These are phyloP conservation scores for Eurois occulta DNA, from an alignment of 2,888 invertebrate genomes.

Conservation along the genomic window DNA sequence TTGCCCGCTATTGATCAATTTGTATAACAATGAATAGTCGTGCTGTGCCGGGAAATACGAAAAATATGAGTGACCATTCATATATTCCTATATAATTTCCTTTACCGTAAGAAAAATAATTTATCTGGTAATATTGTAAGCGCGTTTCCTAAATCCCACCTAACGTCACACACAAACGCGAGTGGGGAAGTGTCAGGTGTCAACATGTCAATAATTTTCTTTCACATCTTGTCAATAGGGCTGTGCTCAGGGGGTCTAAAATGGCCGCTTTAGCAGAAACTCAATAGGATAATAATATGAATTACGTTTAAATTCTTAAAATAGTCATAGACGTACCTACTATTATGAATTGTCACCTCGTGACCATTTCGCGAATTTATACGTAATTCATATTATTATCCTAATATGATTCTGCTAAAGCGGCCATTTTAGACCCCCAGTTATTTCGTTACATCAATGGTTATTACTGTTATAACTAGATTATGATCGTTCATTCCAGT, in stretches of 20 bases:
- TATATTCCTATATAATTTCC: slow-evolving; percentile 24
- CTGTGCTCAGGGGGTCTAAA: too few relatives aligned
- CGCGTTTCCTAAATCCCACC: neutral
- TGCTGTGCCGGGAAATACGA: slow-evolving; percentile 17
- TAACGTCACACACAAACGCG: slow-evolving; percentile 33
- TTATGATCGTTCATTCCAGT: neutral
- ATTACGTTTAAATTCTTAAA: too few relatives aligned
- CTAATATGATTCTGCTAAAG: too few relatives aligned
- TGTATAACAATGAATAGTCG: slow-evolving; percentile 24
- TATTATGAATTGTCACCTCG: too few relatives aligned
- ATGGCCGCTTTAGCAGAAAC: too few relatives aligned
- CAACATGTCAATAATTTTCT: neutral
- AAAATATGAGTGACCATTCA: slow-evolving; percentile 52
- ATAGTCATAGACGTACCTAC: too few relatives aligned
- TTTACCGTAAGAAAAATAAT: slow-evolving; percentile 23
- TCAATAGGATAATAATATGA: too few relatives aligned
- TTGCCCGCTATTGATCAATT: slow-evolving; percentile 67
- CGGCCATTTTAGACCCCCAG: too few relatives aligned
- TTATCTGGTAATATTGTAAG: neutral
- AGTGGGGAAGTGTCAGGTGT: slow-evolving; percentile 2
- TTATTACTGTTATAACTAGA: neutral
- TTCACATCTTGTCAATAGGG: neutral
- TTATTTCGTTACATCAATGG: neutral
- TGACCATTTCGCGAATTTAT: too few relatives aligned
- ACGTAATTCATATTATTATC: too few relatives aligned